Conservation (phyloP, 2,888 invertebrate genomes). For the Chloroclysta siterata region DNA sequence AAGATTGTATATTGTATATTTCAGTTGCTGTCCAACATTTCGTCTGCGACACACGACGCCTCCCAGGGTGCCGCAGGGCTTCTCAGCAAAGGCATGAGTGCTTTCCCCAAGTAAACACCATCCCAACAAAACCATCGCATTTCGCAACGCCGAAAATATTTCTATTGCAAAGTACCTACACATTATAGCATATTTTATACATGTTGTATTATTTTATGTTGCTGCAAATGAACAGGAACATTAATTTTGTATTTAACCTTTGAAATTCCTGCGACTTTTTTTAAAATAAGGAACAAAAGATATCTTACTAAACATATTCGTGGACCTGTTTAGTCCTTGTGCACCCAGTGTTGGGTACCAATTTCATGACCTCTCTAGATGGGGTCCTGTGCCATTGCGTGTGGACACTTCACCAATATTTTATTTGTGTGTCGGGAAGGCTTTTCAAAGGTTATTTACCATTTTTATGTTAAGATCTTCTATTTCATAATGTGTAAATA, state of each 20-base stretch:
- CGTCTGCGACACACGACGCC: conserved; percentile 72
- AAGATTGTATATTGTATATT: neutral
- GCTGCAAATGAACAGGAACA: neutral
- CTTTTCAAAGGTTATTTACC: neutral
- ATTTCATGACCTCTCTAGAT: too few relatives aligned
- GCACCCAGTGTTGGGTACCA: too few relatives aligned
- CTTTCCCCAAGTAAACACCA: conserved; percentile 70
- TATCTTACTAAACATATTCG: neutral
- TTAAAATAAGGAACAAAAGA: neutral
- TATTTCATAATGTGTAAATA: too few relatives aligned
- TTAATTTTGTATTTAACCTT: neutral
- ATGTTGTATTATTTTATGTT: neutral
- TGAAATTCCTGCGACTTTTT: neutral
- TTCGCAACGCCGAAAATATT: conserved; percentile 12
- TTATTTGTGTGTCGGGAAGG: neutral
- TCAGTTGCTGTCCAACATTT: conserved; percentile 70
- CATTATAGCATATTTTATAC: conserved; percentile 4
- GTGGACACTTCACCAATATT: too few relatives aligned
- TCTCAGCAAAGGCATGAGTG: conserved; percentile 80
- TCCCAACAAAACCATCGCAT: conserved; percentile 34
- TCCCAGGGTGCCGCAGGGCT: conserved; percentile 75
- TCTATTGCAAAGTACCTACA: conserved; percentile 18
- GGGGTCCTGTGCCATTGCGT: neutral
- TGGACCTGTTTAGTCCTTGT: too few relatives aligned
- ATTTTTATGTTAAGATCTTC: too few relatives aligned